Percentiles rank a stretch among this genome's conserved stretches.
phyloP scores from a whole-genome alignment of 1,140 invertebrate species.

The Rhyacophila brunnea region DNA sequence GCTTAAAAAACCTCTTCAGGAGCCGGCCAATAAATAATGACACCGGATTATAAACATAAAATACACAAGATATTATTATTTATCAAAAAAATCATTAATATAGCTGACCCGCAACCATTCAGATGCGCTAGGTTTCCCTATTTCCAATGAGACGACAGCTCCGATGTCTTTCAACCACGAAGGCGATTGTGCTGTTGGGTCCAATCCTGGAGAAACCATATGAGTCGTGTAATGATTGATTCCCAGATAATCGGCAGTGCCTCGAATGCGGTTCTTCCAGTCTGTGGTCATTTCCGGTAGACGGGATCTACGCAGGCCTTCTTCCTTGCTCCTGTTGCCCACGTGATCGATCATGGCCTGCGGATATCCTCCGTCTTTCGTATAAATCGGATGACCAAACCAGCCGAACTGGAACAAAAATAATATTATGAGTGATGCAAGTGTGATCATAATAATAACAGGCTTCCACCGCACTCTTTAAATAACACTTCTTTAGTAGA shows the following conservation, averaged over 20 bases:
- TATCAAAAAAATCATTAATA: no score
- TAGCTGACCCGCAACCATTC: conserved; percentile 49
- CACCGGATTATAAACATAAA: no score
- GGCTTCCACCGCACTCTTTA: no score
- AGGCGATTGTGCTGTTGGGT: conserved; percentile 46
- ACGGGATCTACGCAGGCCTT: conserved; percentile 49
- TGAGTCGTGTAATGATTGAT: conserved; percentile 54
- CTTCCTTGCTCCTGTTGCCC: conserved; percentile 47
- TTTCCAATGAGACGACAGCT: conserved; percentile 46
- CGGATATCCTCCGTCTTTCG: conserved; percentile 61
- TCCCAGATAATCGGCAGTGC: conserved; percentile 55
- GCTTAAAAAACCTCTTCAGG: no score
- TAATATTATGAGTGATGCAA: no score
- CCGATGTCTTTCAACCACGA: conserved; percentile 54
- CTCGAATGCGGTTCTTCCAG: conserved; percentile 50
- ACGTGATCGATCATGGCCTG: conserved; percentile 55
- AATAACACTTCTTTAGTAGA: no score
- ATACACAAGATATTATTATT: no score
- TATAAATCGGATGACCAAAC: conserved; percentile 62
- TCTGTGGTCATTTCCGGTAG: conserved; percentile 51
- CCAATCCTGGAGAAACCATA: conserved; percentile 46
- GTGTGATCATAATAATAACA: no score
- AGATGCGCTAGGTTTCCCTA: conserved; percentile 49
- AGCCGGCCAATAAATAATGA: no score
- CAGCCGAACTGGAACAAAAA: conserved; percentile 54